Evolutionary conservation across 2,797 vertebrate species (phyloP), one percentile per base, ranked within the genome.

Genomic region (Thamnophis elegans): DNA sequence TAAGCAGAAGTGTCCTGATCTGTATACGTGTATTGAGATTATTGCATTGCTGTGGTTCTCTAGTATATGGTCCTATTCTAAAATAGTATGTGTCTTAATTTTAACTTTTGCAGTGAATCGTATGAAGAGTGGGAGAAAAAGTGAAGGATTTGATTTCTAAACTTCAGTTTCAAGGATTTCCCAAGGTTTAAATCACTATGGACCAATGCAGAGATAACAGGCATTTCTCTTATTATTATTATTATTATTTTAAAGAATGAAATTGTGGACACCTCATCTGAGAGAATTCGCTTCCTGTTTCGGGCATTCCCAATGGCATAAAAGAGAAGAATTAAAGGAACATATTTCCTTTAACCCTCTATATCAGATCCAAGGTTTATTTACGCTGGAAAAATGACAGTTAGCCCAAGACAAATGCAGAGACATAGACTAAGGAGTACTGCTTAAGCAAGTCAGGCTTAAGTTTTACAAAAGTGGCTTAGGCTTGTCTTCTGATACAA

Each of bases 361-460:
- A n/a, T 18, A 62, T 53, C 59, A n/a, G 22, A 88, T 68, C 42
- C 36, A n/a, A 42, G 28, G 60, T 90, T 91, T 85, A 85, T 18
- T 89, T 93, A 55, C 1, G 36, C 90, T 42, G 88, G 89, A 36
- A 65, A 85, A 47, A 92, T 91, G 54, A 0, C 22, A 89, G 92
- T 91, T 51, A 73, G 18, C 6, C 68, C 6, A 3, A 62, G n/a
- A 73, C n/a, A 68, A 32, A 36, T 73, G n/a, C n/a, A 36, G 65
- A 20, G n/a, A 9, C 65, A 3, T 18, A 36, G 16, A 36, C 65
- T 18, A 32, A 65, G 16, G 90, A 93, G 82, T 82, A 54, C 5
- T 95, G 92, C 94, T 85, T 82, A 92, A 32, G 54, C 54, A 56
- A 92, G 60, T n/a, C 59, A 58, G 26, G 12, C 55, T 68, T 92